phyloP scores from a whole-genome alignment of 2,797 vertebrate genomes.

The Clamator glandarius region DNA sequence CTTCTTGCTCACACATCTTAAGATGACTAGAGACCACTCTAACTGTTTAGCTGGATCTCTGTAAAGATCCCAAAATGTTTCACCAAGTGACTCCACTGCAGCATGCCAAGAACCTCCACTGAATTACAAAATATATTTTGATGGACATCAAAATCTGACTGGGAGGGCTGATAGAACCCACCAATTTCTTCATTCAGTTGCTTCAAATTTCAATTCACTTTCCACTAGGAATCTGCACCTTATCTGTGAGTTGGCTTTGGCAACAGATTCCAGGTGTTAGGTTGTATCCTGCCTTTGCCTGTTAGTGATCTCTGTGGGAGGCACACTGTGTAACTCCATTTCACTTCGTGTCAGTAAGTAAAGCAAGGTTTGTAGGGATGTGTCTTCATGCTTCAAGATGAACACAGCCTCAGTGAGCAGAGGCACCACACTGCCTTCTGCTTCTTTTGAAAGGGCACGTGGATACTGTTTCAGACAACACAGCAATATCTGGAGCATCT shows the following conservation, averaged over 20 bases:
- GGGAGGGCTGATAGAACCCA: neutral
- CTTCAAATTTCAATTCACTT: neutral
- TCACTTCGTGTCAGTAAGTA: neutral
- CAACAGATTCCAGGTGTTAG: neutral
- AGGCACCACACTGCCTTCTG: fast-evolving
- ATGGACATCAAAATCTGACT: neutral
- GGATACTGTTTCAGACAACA: neutral
- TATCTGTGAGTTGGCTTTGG: neutral
- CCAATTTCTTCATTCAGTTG: neutral
- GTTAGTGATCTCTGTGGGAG: neutral
- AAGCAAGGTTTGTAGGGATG: neutral
- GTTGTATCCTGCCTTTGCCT: neutral
- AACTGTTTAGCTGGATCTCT: neutral
- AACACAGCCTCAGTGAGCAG: neutral
- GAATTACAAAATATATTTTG: neutral
- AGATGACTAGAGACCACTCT: neutral
- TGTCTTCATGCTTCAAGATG: neutral
- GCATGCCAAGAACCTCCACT: neutral
- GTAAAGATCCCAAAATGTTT: neutral
- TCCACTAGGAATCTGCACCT: neutral
- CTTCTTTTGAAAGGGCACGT: neutral
- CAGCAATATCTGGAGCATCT: neutral
- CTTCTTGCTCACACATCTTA: neutral
- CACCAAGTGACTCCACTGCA: neutral
- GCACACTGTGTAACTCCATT: neutral